Base-by-base conservation (phyloP, 2,888 invertebrate genomes). In the Ariolimax columbianus region DNA sequence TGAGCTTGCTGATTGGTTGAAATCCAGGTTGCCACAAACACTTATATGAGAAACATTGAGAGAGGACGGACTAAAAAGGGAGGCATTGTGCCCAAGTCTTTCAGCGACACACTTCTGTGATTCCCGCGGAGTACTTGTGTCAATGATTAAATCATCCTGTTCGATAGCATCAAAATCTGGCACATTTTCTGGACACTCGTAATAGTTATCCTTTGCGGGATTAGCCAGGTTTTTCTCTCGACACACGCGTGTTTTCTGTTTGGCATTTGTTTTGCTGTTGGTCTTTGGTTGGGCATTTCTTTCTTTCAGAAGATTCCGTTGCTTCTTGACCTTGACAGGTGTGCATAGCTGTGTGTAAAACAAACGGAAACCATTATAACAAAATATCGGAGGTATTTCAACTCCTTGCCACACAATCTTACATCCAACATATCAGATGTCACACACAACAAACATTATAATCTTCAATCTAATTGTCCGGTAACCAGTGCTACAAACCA, bases 121-220 rank as follows among this genome's bases (percentile, higher is more conserved):
- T 38, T 4, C 40, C 3, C 17, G 30, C n/a, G 78, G 78, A 3
- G 78, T 78, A 40, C 78, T 78, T n/a, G 63, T 59, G 3, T 63
- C 59, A 36, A 78, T 79, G 19, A 83, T 33, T 2, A 83, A 33
- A 19, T 73, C 82, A 51, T 82, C 82, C 40, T 82, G 43, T 33
- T 38, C 82, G 36, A 82, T 82, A 17, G 33, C 19, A 72, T 82
- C 82, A 73, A 82, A 82, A 38, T 82, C 82, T 82, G 82, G 82
- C 1, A 82, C 2, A 55, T 82, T 73, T 47, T 47, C 70, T 23
- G 30, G 63, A 9, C 38, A 3, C 19, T 19, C 26, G 47, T 30
- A 23, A 7, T 75, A 43, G n/a, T 63, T 38, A 47, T 59, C 3
- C 26, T 4, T 40, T 38, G 17, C 38, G 26, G 9, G 36, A 23